Base-by-base conservation (phyloP, 2,113 vertebrate species). In the Neolamprologus tretocephalus region DNA sequence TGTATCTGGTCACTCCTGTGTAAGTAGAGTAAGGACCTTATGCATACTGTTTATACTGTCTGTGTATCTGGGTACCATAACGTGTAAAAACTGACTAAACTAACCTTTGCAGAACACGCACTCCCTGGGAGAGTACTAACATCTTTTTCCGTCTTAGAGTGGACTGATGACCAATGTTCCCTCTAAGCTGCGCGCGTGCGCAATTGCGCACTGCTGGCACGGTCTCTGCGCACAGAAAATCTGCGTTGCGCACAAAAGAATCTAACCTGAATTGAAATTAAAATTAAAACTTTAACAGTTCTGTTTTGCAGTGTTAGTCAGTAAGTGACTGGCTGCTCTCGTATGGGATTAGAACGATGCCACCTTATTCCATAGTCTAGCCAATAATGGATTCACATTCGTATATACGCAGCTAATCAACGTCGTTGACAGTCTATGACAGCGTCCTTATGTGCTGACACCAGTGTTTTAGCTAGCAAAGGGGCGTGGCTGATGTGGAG, bases 361-460 rank as follows among this genome's bases (percentile, higher is more conserved):
- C 12, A 57, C 23, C 23, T 14, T 26, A 57, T 57, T 0, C 54
- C 12, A 57, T 57, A 26, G 21, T 57, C 54, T 0, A 57, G 12
- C 21, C 21, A 55, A 12, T 54, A 7, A 4, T 13, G 21, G 3
- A 54, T 54, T 54, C n/a, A 21, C n/a, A 54, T 54, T 21, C 1
- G 2, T 21, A 21, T 12, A 21, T 21, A 12, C 0, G n/a, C 54
- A 55, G 21, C 54, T 13, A 13, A 23, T 55, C 53, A 55, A 23
- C 6, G 1, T 55, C 0, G 2, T 13, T 55, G 53, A 0, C 21
- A 4, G 53, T 7, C 0, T 55, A 55, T 55, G 21, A 23, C 21
- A 55, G 53, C 21, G 6, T 55, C 21, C 21, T 55, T 55, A 23
- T 23, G 4, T 55, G 53, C 53, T 2, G 6, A 54, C n/a, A 13